These are phyloP conservation scores for Gopherus flavomarginatus DNA, from an alignment of 2,113 vertebrate genomes.

Conservation along the genomic window DNA sequence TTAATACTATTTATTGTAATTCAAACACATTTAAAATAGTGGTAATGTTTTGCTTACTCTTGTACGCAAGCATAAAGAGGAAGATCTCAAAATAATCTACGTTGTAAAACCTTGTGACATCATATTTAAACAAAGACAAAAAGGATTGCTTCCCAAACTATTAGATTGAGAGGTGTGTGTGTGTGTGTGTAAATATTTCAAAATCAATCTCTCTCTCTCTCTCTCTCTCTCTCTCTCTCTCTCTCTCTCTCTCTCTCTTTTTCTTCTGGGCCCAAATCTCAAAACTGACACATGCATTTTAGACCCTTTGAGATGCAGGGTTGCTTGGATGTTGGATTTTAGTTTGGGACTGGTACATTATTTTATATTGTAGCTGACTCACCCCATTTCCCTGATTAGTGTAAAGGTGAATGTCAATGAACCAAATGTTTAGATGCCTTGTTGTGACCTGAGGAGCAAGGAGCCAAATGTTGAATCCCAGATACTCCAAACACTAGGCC, in stretches of 20 bases:
- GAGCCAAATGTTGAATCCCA: neutral
- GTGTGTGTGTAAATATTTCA: neutral
- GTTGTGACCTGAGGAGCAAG: neutral
- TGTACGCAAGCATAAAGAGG: neutral
- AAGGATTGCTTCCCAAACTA: neutral
- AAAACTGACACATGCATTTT: neutral
- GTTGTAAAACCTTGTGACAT: neutral
- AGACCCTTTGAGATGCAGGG: neutral
- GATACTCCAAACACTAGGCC: neutral
- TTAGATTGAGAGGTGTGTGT: neutral
- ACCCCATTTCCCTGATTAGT: fast-evolving
- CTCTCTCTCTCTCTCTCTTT: neutral
- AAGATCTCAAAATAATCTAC: neutral
- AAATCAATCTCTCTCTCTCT: neutral
- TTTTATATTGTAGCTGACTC: neutral
- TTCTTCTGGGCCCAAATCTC: neutral
- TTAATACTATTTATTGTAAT: slow-evolving; percentile 57
- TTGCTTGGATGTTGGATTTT: neutral
- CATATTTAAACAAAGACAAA: neutral
- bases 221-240: no score
- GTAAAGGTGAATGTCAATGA: neutral
- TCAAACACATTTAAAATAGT: slow-evolving; percentile 40
- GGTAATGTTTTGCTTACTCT: neutral
- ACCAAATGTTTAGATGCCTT: neutral
- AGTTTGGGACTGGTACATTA: neutral